Percentiles rank a stretch among this genome's conserved stretches.
Evolutionary conservation across 2,888 invertebrate genomes (phyloP).

Genomic region (Caenorhabditis sp.): DNA sequence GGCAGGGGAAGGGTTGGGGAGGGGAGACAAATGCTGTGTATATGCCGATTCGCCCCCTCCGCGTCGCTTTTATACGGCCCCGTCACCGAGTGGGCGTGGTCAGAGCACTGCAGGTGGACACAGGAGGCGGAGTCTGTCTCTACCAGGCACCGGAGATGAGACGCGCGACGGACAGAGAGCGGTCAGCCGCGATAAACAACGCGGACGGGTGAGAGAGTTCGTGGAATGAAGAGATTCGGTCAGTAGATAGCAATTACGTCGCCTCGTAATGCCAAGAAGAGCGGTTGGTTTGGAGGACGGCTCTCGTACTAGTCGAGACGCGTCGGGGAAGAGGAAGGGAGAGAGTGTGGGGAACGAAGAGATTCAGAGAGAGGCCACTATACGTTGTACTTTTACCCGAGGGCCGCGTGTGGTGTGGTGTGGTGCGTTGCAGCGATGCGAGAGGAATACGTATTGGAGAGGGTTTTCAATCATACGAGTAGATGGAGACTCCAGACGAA

Average conservation of each 20-base stretch:
- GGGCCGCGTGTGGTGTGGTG: slow-evolving; percentile 39
- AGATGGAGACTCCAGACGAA: slow-evolving; percentile 5
- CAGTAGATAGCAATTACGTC: slow-evolving; percentile 28
- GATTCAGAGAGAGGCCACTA: slow-evolving; percentile 32
- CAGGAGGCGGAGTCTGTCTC: slow-evolving; percentile 40
- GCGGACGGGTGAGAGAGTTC: slow-evolving; percentile 16
- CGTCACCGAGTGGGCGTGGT: slow-evolving; percentile 42
- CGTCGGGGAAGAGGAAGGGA: slow-evolving; percentile 22
- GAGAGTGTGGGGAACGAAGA: slow-evolving; percentile 2
- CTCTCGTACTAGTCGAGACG: slow-evolving; percentile 52
- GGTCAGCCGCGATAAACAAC: slow-evolving; percentile 57
- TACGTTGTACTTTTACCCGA: slow-evolving; percentile 49
- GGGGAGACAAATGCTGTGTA: slow-evolving; percentile 40
- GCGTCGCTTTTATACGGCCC: slow-evolving; percentile 46
- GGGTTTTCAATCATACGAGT: background rate
- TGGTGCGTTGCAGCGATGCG: slow-evolving; percentile 23
- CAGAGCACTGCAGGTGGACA: slow-evolving; percentile 54
- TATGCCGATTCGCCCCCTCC: slow-evolving; percentile 34
- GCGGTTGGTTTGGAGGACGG: slow-evolving; percentile 46
- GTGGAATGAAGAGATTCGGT: background rate
- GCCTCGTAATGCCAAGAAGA: slow-evolving; percentile 44
- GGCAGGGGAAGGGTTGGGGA: slow-evolving; percentile 14
- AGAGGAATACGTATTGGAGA: slow-evolving; percentile 9
- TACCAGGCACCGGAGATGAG: slow-evolving; percentile 51
- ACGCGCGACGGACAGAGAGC: slow-evolving; percentile 43